Evolutionary conservation across 2,113 vertebrate species (phyloP).

Genomic region (Euleptes europaea): DNA sequence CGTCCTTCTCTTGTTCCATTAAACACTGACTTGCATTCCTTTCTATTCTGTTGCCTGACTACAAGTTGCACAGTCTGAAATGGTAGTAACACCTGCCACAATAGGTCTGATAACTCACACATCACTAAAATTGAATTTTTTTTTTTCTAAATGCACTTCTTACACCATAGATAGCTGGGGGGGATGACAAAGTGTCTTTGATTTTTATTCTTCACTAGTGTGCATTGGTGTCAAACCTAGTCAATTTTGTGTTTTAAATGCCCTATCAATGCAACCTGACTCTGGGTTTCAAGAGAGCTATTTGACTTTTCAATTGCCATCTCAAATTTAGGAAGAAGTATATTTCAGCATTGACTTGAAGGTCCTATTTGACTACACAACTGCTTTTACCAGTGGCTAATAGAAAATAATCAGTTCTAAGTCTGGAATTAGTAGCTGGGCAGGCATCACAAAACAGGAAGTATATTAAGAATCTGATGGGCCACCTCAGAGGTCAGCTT

Average conservation of each 20-base stretch:
- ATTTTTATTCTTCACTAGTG: not conserved
- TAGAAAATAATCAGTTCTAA: too few species aligned
- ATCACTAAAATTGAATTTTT: not conserved
- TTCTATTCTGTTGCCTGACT: constrained; percentile 31
- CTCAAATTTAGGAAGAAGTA: not conserved
- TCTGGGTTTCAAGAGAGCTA: not conserved
- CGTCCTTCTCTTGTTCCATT: not conserved
- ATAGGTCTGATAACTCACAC: constrained; percentile 35
- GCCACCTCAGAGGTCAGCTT: too few species aligned
- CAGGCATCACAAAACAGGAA: too few species aligned
- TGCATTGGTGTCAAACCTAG: not conserved
- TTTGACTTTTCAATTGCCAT: not conserved
- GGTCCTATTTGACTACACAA: not conserved
- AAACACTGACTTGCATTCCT: not conserved
- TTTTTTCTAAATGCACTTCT: not conserved
- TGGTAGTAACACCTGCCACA: constrained; percentile 10
- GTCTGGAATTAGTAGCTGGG: too few species aligned
- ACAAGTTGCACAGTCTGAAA: constrained; percentile 26
- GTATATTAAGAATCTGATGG: too few species aligned
- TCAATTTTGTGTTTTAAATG: not conserved
- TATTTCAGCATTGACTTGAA: not conserved
- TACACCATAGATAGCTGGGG: not conserved
- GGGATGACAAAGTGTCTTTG: not conserved
- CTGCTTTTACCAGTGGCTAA: not conserved
- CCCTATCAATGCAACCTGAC: not conserved